These are phyloP conservation scores for Venustoraphidia nigricollis DNA, from an alignment of 2,888 invertebrate genomes.

Conservation along the genomic window DNA sequence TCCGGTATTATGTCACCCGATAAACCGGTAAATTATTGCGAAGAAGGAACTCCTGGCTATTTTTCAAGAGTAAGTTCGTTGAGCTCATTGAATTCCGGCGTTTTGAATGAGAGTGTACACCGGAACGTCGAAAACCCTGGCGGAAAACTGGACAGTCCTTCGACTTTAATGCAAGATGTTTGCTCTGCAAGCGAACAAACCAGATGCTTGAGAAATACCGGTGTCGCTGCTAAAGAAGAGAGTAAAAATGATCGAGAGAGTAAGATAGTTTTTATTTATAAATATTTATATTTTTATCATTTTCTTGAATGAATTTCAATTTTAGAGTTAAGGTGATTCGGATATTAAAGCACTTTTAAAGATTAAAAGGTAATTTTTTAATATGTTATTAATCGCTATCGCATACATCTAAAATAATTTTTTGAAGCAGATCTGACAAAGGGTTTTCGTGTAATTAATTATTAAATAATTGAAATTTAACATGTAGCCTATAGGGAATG, in stretches of 20 bases:
- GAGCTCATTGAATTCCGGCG: conserved; percentile 30
- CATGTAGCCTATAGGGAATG: no score
- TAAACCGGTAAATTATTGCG: conserved; percentile 69
- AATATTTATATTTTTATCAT: not conserved
- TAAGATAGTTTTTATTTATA: not conserved
- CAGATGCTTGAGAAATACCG: no score
- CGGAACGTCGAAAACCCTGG: not conserved
- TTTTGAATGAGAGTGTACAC: conserved; percentile 15
- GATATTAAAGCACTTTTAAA: no score
- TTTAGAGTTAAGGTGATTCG: no score
- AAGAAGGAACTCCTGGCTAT: conserved; percentile 73
- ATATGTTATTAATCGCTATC: no score
- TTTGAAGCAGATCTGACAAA: no score
- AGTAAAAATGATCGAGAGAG: conserved; percentile 2
- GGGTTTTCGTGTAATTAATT: no score
- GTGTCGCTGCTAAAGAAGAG: not conserved
- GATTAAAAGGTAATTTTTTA: no score
- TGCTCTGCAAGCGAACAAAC: no score
- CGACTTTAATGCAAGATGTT: not conserved
- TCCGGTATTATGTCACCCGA: conserved; percentile 63
- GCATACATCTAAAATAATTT: no score
- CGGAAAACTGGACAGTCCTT: not conserved
- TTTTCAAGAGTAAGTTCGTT: conserved; percentile 47
- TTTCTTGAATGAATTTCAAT: not conserved
- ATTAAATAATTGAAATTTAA: no score